Evolutionary conservation across 2,113 vertebrate genomes (phyloP), one percentile per base, ranked within the genome.

Genomic region (Hippoglossus stenolepis): DNA sequence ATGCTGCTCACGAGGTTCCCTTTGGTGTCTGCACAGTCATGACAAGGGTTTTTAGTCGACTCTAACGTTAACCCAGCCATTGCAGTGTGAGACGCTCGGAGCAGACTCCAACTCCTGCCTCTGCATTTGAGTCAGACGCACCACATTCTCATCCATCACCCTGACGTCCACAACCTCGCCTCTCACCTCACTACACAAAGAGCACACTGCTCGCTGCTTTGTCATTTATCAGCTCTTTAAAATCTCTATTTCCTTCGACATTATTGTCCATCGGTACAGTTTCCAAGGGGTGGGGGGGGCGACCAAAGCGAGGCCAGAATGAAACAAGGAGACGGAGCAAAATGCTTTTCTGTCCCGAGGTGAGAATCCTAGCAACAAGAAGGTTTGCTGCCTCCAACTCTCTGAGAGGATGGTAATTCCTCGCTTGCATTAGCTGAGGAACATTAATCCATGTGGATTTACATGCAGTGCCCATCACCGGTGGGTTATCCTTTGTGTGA

Each of bases 361-460:
- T 75, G 40, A 72, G 76, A 63, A 78, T 72, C 84, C 71, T 78
- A 83, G 87, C 84, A 89, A 90, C 87, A 77, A 18, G 26, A 53
- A 63, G 28, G 54, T 72, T 43, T 74, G 56, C 54, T 79, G 73
- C 64, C 65, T 63, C 73, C 56, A 73, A 75, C 67, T 80, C 49
- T 83, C 63, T 63, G 62, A 54, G 53, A 75, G 35, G 82, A 67
- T 82, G 68, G 83, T 87, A 79, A 82, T 81, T 87, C 77, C 83
- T 71, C 65, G 56, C 64, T 82, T 87, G 62, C 71, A 87, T 87
- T 90, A 87, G 89, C 73, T 77, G 73, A 82, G 89, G 84, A 73
- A 88, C 87, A 89, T 92, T 90, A 91, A 92, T 85, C 79, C 82
- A n/a, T n/a, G 78, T 79, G 59, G 80, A 92, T 89, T 90, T 88